Base-by-base conservation (phyloP, 2,113 vertebrate species). In the Tretioscincus oriximinensis region DNA sequence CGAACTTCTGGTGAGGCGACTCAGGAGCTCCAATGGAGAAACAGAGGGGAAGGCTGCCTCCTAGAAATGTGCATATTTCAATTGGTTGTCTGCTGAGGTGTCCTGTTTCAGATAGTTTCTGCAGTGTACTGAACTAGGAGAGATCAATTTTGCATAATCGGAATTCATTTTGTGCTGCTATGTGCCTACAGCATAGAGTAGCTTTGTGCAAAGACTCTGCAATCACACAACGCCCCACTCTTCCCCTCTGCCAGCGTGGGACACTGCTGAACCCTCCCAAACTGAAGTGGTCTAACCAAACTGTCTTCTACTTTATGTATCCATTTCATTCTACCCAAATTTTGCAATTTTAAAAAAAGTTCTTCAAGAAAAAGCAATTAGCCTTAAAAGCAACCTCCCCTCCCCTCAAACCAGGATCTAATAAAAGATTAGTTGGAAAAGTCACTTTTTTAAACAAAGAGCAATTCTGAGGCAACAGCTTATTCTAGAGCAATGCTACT, bases 401-500 rank as follows among this genome's bases (percentile, higher is more conserved):
- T 5, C 35, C 35, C 35, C 35, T 4, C 35, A 41, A 41, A 22
- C 65, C 21, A 76, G 86, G 67, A 58, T 58, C 16, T 58, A 85
- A 85, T 41, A 82, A 26, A 58, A 26, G 69, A 79, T 70, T 70
- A 14, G 29, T 76, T 65, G 67, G 76, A 26, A 16, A 88, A 87
- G 80, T 81, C 86, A 78, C 80, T 77, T 41, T 84, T 70, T 89
- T n/a, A n/a, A n/a, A n/a, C n/a, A 88, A 78, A 78, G n/a, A 86
- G 51, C 0, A 1, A 73, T 61, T 66, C 85, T 85, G 63, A 88
- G 76, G 73, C 78, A 82, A 71, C 78, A 90, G 60, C 11, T 21
- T 54, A 64, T 35, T 61, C 54, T 45, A 76, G 89, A 86, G 82
- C 85, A 91, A 85, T 83, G 78, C 7, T 80, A 72, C 41, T 76